A percentile compares a stretch with the other conserved stretches of the same genome.
Conservation (phyloP, 2,113 vertebrate genomes). For the Petrocephalus zakoni region DNA sequence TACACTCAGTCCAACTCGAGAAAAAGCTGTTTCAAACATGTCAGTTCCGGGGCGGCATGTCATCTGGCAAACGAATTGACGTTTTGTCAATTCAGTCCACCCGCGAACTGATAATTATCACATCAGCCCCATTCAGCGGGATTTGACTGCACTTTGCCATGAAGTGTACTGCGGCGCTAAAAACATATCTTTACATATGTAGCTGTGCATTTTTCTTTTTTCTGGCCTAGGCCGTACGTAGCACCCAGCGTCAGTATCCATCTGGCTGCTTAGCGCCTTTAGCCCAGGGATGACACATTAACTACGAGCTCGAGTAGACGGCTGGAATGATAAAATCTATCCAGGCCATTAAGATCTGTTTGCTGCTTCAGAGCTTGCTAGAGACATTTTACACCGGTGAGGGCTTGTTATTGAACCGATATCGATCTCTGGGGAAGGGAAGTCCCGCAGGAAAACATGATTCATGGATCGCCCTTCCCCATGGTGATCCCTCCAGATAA, state of each 20-base stretch:
- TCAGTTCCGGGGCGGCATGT: neutral
- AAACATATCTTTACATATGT: neutral
- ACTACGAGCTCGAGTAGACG: neutral
- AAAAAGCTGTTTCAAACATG: neutral
- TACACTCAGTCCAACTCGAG: neutral
- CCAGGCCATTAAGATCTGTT: conserved; percentile 6
- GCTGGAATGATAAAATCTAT: conserved; percentile 17
- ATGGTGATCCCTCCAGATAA: neutral
- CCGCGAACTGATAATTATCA: neutral
- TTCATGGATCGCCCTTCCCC: conserved; percentile 16
- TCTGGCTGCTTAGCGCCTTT: neutral
- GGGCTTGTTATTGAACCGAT: conserved; percentile 18
- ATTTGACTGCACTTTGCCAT: neutral
- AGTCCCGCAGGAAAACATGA: conserved; percentile 13
- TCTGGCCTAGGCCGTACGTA: too few relatives aligned
- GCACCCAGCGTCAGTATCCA: neutral
- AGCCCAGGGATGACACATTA: neutral
- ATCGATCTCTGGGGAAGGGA: conserved; percentile 13
- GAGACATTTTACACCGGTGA: conserved; percentile 18
- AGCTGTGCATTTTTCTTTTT: neutral
- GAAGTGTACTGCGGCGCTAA: neutral
- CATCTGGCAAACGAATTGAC: neutral
- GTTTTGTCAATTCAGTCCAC: neutral
- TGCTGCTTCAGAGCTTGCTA: conserved; percentile 14
- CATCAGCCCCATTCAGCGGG: neutral